phyloP scores from a whole-genome alignment of 1,140 invertebrate species.

The Alviniconcha marisindica region DNA sequence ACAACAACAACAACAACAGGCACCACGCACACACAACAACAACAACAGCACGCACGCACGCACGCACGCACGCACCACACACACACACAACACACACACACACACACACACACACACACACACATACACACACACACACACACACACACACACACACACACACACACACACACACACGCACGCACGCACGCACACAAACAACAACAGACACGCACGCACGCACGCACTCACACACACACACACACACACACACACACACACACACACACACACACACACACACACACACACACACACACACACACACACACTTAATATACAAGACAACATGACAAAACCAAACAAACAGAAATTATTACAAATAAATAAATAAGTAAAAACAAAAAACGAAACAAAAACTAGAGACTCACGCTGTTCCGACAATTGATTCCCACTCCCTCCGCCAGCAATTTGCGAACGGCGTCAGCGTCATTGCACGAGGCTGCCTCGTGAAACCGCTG shows the following conservation, averaged over 20 bases:
- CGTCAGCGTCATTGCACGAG: constrained; percentile 72
- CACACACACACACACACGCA: background rate
- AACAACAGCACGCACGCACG: too few relatives aligned
- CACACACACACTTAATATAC: too few relatives aligned
- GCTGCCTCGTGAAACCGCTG: constrained; percentile 74
- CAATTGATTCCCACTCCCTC: constrained; percentile 73
- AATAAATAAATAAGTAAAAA: too few relatives aligned
- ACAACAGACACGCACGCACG: background rate
- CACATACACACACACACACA: background rate
- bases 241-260: too few relatives aligned
- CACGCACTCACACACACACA: too few relatives aligned
- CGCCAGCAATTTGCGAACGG: constrained; percentile 64
- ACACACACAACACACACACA: constrained; percentile 12
- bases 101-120: background rate
- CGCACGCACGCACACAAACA: background rate
- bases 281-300: too few relatives aligned
- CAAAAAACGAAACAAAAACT: too few relatives aligned
- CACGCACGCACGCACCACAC: background rate
- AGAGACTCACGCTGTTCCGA: constrained; percentile 71
- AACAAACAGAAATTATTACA: too few relatives aligned
- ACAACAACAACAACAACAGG: too few relatives aligned
- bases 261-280: too few relatives aligned
- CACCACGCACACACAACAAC: too few relatives aligned
- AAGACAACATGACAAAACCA: background rate
- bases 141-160: constrained; percentile 17